These are phyloP conservation scores for Bufo gargarizans DNA, from an alignment of 2,113 vertebrate species.

Conservation along the genomic window DNA sequence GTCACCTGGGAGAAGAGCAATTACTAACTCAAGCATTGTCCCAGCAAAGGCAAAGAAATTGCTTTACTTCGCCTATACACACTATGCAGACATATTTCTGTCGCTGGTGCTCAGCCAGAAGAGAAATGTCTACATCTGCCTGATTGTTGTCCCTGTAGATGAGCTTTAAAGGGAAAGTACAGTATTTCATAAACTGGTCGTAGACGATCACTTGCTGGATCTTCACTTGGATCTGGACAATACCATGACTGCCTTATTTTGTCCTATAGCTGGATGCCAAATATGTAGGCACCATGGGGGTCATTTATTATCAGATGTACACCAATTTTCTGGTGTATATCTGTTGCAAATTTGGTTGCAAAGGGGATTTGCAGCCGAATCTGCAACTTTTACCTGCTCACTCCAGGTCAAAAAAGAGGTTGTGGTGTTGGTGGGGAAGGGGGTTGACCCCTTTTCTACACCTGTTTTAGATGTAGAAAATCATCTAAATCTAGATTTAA, in stretches of 20 bases:
- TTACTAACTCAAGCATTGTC: conserved; percentile 46
- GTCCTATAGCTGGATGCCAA: neutral
- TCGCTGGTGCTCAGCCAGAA: conserved; percentile 19
- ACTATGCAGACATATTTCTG: neutral
- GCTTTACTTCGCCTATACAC: conserved; percentile 13
- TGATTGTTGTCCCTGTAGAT: neutral
- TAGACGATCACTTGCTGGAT: neutral
- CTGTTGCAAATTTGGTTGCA: too few relatives aligned
- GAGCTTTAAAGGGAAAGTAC: neutral
- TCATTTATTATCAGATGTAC: too few relatives aligned
- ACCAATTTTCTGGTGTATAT: too few relatives aligned
- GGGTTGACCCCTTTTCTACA: too few relatives aligned
- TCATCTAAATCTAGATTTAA: too few relatives aligned
- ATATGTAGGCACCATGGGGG: neutral
- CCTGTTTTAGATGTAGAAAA: too few relatives aligned
- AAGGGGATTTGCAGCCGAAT: too few relatives aligned
- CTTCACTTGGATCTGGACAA: neutral
- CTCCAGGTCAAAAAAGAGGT: too few relatives aligned
- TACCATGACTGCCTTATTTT: neutral
- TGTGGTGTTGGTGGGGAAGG: too few relatives aligned
- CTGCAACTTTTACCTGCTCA: too few relatives aligned
- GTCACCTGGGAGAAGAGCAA: conserved; percentile 50
- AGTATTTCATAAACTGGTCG: neutral
- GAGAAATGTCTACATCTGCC: neutral
- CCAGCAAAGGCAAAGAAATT: conserved; percentile 37